Conservation (phyloP, 1,140 invertebrate genomes). For the Drosophila kepulauana region DNA sequence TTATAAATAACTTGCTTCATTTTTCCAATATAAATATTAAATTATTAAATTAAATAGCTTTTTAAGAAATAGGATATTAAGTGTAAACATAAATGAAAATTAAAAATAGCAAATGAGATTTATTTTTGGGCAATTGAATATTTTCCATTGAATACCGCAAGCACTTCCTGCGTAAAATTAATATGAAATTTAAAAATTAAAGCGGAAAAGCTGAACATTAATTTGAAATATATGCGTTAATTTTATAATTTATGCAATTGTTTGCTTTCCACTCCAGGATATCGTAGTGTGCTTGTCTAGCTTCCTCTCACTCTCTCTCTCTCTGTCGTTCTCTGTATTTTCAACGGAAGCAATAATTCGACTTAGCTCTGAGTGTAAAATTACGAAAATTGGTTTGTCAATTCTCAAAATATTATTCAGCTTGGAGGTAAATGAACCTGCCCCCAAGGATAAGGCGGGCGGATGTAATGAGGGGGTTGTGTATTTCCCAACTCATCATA, state of each 20-base stretch:
- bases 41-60: slow-evolving; percentile 26
- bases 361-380: slow-evolving; percentile 59
- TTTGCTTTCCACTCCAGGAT: slow-evolving; percentile 34
- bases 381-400: slow-evolving; percentile 62
- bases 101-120: slow-evolving; percentile 4
- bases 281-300: neutral
- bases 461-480: neutral
- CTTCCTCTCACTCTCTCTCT: neutral
- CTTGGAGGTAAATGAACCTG: neutral
- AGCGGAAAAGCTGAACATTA: slow-evolving; percentile 62
- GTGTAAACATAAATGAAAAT: slow-evolving; percentile 9
- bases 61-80: slow-evolving; percentile 2
- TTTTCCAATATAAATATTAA: slow-evolving; percentile 2
- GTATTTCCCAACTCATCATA: slow-evolving; percentile 52
- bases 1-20: no score
- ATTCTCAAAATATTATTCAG: slow-evolving; percentile 37
- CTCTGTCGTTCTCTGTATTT: neutral
- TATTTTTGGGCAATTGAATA: slow-evolving; percentile 18
- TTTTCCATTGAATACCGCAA: slow-evolving; percentile 3
- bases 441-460: neutral
- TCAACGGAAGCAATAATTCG: slow-evolving; percentile 69
- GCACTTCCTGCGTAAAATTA: slow-evolving; percentile 55
- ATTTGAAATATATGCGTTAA: slow-evolving; percentile 65
- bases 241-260: slow-evolving; percentile 68
- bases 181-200: slow-evolving; percentile 42